Conservation (phyloP, 2,888 invertebrate species). For the Cerastis rubricosa region DNA sequence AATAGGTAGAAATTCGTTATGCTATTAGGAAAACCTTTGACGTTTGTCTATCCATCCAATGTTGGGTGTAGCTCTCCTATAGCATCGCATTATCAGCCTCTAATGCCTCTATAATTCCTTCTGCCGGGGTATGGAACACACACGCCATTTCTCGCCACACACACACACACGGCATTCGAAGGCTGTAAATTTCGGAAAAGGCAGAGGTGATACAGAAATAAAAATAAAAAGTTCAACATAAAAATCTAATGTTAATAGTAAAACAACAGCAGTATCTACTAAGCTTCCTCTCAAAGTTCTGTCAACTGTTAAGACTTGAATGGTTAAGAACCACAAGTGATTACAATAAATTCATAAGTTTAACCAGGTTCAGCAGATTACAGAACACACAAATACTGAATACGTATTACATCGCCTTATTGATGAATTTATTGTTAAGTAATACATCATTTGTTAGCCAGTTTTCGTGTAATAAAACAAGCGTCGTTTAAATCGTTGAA, state of each 20-base stretch:
- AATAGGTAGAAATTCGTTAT: neutral
- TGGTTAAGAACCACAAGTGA: conserved; percentile 1
- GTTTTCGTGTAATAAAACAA: conserved; percentile 13
- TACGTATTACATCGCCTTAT: conserved; percentile 11
- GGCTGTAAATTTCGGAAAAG: neutral
- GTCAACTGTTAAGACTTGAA: conserved; percentile 16
- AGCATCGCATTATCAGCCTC: neutral
- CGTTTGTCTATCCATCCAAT: neutral
- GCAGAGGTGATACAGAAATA: conserved; percentile 11
- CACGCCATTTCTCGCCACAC: neutral
- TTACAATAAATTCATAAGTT: conserved; percentile 18
- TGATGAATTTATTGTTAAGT: conserved; percentile 3
- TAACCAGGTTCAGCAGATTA: conserved; percentile 13
- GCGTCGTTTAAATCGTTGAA: neutral
- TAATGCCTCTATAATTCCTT: neutral
- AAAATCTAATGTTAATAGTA: conserved; percentile 48
- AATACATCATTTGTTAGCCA: conserved; percentile 30
- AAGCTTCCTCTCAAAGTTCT: conserved; percentile 34
- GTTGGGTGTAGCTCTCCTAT: neutral
- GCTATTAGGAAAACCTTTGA: neutral
- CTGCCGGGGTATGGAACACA: neutral
- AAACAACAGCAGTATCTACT: conserved; percentile 47
- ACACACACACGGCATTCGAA: neutral
- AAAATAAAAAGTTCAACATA: conserved; percentile 34
- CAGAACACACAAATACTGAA: conserved; percentile 41